Base-by-base conservation (phyloP, 2,797 vertebrate species). In the Rachycentron canadum region DNA sequence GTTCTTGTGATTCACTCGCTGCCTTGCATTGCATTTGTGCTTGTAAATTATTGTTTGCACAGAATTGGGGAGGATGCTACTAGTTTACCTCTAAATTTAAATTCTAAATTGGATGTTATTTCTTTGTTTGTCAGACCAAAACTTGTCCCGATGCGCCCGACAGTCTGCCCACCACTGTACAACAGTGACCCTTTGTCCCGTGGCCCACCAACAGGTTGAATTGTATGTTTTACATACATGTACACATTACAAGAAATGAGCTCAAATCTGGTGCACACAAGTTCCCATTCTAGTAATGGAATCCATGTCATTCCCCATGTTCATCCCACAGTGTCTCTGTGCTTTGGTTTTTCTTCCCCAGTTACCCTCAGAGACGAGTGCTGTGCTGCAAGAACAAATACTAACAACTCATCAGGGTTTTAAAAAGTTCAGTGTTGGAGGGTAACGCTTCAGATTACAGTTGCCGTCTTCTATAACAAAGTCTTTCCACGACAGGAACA, bases 391-490 rank as follows among this genome's bases (percentile, higher is more conserved):
- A 38, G 12, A 38, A 25, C 38, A 52, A 76, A 75, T 45, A 1
- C 30, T 3, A 74, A 50, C 72, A 61, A 66, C 74, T 77, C 76
- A 70, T 65, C 41, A 52, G 23, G 64, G 43, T 58, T 88, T 72
- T 38, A 21, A 59, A 78, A 79, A 75, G 76, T 84, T 84, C 75
- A 43, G 55, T 62, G 25, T 60, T 38, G 45, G 1, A 1, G 56
- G 14, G 38, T 30, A 77, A 81, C 47, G 5, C 19, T 56, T 60
- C 5, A 53, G 25, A 80, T 76, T 50, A 55, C 36, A 40, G 12
- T 23, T 62, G 21, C 49, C 4, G 25, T 60, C 36, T 53, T 21
- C 49, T 49, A n/a, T n/a, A 47, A 23, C 56, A 68, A 76, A 73
- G 34, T 30, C 41, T 64, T 52, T 66, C 10, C 3, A 0, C 3